Percentiles rank a stretch among this genome's conserved stretches.
phyloP scores from a whole-genome alignment of 2,888 invertebrate species.

The Lordiphosa fenestrarum region DNA sequence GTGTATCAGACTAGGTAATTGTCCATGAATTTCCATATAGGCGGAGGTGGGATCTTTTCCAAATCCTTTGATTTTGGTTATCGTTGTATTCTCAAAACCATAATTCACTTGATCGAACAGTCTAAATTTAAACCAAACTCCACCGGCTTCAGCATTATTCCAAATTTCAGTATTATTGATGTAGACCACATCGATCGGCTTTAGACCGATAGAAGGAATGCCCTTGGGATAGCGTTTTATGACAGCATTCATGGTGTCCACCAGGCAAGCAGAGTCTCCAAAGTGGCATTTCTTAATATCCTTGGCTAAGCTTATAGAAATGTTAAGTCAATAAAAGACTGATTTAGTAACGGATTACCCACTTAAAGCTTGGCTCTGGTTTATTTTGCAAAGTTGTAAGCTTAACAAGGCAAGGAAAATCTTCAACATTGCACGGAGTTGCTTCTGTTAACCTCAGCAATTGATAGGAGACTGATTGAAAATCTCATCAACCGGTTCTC shows the following conservation, averaged over 20 bases:
- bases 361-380: conserved; percentile 26
- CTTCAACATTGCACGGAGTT: conserved; percentile 10
- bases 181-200: conserved; percentile 30
- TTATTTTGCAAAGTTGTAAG: conserved; percentile 3
- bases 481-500: conserved; percentile 19
- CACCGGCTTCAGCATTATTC: conserved; percentile 13
- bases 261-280: conserved; percentile 36
- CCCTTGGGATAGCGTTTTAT: conserved; percentile 32
- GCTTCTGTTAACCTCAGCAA: background rate
- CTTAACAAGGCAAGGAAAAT: conserved; percentile 1
- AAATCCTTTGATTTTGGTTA: conserved; percentile 49
- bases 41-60: conserved; percentile 37
- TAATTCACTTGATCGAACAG: conserved; percentile 31
- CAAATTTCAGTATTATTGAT: conserved; percentile 24
- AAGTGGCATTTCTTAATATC: conserved; percentile 39
- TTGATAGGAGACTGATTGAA: background rate
- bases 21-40: conserved; percentile 46
- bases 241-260: conserved; percentile 25
- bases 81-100: conserved; percentile 49
- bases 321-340: background rate
- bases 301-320: conserved; percentile 4
- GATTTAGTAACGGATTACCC: conserved; percentile 7
- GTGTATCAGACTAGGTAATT: conserved; percentile 42
- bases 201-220: conserved; percentile 33
- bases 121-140: conserved; percentile 19